Evolutionary conservation across 2,888 invertebrate species (phyloP).

Genomic region (Caenorhabditis sinica): DNA sequence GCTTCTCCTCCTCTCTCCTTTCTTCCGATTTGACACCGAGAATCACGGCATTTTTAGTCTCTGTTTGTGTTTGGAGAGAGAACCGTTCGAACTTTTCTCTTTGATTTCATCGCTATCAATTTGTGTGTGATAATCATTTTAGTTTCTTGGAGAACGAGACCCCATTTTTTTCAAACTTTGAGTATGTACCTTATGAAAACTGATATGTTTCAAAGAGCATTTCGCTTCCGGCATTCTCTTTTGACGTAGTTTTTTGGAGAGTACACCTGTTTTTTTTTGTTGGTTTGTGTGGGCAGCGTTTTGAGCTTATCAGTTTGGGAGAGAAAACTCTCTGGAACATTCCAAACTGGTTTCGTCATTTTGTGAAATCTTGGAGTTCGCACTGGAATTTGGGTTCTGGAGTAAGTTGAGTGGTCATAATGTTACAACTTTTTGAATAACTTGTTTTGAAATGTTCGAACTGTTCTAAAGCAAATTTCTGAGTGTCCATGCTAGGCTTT

Average conservation of each 20-base stretch:
- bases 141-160: background rate
- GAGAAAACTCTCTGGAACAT: background rate
- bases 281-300: background rate
- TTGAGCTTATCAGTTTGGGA: background rate
- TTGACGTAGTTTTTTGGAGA: background rate
- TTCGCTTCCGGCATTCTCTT: background rate
- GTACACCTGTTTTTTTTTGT: background rate
- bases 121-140: background rate
- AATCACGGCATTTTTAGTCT: constrained; percentile 37
- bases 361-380: constrained; percentile 1
- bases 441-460: too few relatives aligned
- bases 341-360: constrained; percentile 4
- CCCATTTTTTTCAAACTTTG: background rate
- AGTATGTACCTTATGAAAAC: background rate
- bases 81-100: constrained; percentile 17
- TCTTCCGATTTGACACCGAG: constrained; percentile 55
- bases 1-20: constrained; percentile 9
- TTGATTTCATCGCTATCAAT: background rate
- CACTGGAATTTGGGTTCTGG: too few relatives aligned
- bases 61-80: constrained; percentile 29
- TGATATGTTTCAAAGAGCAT: background rate
- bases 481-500: too few relatives aligned
- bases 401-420: too few relatives aligned
- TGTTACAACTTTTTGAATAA: too few relatives aligned
- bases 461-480: too few relatives aligned